These are phyloP conservation scores for Podilymbus podiceps DNA, from an alignment of 2,113 vertebrate genomes.

Conservation along the genomic window DNA sequence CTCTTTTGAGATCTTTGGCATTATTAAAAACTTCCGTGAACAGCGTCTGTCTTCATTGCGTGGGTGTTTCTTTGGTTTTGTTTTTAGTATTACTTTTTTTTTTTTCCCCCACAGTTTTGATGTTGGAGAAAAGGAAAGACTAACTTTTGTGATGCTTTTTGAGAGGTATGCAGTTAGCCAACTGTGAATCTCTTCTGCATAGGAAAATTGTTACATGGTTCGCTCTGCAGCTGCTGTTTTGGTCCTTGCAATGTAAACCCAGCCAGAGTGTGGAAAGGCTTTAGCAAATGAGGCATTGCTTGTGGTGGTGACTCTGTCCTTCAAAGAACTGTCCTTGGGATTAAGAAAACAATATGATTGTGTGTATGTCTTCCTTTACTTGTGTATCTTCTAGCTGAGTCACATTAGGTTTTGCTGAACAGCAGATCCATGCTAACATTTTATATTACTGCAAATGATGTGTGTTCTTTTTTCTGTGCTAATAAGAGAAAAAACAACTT, in stretches of 20 bases:
- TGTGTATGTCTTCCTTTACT: background rate
- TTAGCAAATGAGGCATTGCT: background rate
- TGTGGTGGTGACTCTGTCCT: background rate
- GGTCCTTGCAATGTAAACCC: background rate
- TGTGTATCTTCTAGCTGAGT: background rate
- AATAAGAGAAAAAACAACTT: background rate
- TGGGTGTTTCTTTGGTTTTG: too few relatives aligned
- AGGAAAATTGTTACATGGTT: background rate
- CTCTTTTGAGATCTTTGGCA: background rate
- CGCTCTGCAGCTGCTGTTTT: background rate
- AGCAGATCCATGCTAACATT: background rate
- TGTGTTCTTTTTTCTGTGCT: background rate
- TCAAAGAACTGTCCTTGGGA: background rate
- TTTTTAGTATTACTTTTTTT: too few relatives aligned
- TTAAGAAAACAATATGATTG: background rate
- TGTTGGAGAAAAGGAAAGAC: background rate
- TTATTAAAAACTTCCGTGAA: background rate
- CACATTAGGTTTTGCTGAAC: background rate
- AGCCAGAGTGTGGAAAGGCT: background rate
- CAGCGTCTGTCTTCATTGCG: background rate
- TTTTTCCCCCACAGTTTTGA: background rate
- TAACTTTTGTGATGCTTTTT: background rate
- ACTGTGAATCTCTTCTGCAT: background rate
- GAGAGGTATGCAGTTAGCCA: background rate
- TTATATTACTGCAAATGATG: background rate